A percentile compares a stretch with the other conserved stretches of the same genome.
Evolutionary conservation across 2,113 vertebrate genomes (phyloP).

Genomic region (Calyptommatus sinebrachiatus): DNA sequence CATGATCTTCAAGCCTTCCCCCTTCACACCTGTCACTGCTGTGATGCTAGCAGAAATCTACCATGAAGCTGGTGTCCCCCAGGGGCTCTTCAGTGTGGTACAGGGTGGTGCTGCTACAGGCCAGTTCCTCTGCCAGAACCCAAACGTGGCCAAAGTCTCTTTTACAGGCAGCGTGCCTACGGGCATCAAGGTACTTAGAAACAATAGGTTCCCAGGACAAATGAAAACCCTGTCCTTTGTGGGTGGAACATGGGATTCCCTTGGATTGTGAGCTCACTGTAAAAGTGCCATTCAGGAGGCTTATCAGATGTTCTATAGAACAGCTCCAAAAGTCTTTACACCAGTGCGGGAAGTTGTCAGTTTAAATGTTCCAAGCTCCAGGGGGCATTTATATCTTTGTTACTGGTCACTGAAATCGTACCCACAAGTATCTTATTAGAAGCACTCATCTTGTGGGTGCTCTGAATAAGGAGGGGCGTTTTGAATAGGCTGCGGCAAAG

Average conservation of each 20-base stretch:
- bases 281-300: not conserved
- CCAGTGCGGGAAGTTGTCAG: not conserved
- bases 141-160: conserved; percentile 89
- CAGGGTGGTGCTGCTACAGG: conserved; percentile 91
- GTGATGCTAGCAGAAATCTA: conserved; percentile 92
- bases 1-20: conserved; percentile 95
- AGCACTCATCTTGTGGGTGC: not conserved
- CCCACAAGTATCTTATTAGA: not conserved
- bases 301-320: not conserved
- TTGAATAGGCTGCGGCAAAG: not conserved
- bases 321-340: not conserved
- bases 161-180: conserved; percentile 96
- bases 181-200: conserved; percentile 83
- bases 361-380: not conserved
- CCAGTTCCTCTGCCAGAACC: conserved; percentile 86
- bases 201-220: not conserved
- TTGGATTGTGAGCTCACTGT: not conserved
- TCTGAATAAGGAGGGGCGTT: not conserved
- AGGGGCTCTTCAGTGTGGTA: conserved; percentile 92
- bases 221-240: fast-evolving
- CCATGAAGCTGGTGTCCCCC: conserved; percentile 83
- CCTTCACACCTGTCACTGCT: conserved; percentile 85
- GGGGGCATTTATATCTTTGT: not conserved
- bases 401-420: not conserved
- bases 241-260: not conserved